Conservation (phyloP, 2,797 vertebrate genomes). For the Clarias pachynema region DNA sequence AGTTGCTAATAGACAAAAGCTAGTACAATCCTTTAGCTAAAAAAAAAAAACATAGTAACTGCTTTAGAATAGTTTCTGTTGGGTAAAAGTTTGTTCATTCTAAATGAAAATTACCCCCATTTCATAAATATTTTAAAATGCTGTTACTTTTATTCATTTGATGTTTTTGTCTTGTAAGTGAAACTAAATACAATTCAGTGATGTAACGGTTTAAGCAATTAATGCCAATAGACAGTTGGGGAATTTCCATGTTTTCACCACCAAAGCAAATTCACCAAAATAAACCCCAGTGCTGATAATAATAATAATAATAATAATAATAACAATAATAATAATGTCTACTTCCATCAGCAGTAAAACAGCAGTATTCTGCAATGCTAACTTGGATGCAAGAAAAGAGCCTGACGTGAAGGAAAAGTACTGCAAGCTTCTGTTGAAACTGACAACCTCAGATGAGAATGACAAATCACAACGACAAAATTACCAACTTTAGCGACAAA, state of each 20-base stretch:
- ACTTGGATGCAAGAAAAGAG: conserved; percentile 32
- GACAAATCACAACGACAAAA: conserved; percentile 47
- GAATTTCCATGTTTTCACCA: background rate
- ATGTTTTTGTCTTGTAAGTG: background rate
- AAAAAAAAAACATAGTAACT: background rate
- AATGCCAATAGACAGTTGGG: background rate
- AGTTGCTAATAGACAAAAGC: background rate
- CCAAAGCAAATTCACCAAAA: background rate
- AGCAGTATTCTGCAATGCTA: conserved; percentile 18
- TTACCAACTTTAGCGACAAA: conserved; percentile 20
- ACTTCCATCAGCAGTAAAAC: conserved; percentile 1
- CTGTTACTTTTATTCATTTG: background rate
- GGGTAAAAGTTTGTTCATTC: background rate
- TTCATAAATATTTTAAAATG: background rate
- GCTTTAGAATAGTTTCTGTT: background rate
- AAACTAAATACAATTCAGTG: no score
- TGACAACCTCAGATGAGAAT: conserved; percentile 38
- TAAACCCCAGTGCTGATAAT: background rate
- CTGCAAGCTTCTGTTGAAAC: conserved; percentile 47
- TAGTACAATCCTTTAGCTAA: background rate
- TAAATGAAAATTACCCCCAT: background rate
- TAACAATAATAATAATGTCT: conserved; percentile 1
- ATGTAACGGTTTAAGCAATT: no score
- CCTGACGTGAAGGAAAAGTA: conserved; percentile 46
- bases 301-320: background rate